Conservation (phyloP, 2,797 vertebrate species). For the Lutjanus campechanus region DNA sequence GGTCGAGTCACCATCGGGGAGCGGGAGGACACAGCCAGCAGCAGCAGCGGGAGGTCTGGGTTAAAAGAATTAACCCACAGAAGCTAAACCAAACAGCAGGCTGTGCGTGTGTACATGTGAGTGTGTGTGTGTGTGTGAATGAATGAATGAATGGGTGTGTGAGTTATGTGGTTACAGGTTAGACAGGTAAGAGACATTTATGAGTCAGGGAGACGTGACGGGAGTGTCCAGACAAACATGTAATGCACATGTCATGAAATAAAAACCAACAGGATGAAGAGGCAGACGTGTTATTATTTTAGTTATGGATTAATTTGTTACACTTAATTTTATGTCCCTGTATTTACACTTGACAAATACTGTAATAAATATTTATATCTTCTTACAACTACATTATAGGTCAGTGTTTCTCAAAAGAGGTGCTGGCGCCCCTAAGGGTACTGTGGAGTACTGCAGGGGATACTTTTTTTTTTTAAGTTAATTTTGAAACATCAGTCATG, state of each 20-base stretch:
- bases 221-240: conserved; percentile 72
- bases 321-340: neutral
- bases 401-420: too few relatives aligned
- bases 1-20: conserved; percentile 57
- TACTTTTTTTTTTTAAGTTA: too few relatives aligned
- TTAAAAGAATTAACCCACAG: conserved; percentile 67
- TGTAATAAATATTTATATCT: neutral
- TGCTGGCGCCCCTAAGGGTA: too few relatives aligned
- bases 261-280: conserved; percentile 7
- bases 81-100: conserved; percentile 56
- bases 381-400: neutral
- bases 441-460: too few relatives aligned
- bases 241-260: conserved; percentile 22
- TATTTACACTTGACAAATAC: neutral
- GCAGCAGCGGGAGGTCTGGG: conserved; percentile 47
- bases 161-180: conserved; percentile 66
- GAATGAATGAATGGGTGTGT: conserved; percentile 12
- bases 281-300: neutral
- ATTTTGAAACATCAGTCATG: too few relatives aligned
- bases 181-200: conserved; percentile 61
- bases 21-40: conserved; percentile 44
- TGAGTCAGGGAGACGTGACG: conserved; percentile 57
- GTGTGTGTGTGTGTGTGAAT: conserved; percentile 8
- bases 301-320: neutral
- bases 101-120: conserved; percentile 32